Percentiles rank a stretch among this genome's conserved stretches.
phyloP scores from a whole-genome alignment of 2,888 invertebrate species.

The Syrphus vitripennis region DNA sequence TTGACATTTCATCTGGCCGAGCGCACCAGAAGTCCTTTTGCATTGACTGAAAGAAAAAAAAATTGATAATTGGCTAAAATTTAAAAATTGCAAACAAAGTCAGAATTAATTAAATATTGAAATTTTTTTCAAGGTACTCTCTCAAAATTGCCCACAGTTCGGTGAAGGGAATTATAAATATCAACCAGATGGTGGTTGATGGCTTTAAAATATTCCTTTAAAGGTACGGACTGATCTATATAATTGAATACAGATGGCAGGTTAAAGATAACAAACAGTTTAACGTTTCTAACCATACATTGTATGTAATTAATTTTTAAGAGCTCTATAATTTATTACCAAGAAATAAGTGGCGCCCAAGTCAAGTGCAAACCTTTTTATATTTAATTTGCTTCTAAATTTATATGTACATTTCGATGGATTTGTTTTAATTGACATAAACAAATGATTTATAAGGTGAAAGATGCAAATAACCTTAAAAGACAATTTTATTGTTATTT shows the following conservation, averaged over 20 bases:
- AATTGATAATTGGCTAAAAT: background rate
- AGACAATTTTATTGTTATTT: background rate
- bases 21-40: slow-evolving; percentile 84
- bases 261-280: background rate
- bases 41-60: slow-evolving; percentile 79
- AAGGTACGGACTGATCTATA: background rate
- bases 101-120: background rate
- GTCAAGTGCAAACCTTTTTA: background rate
- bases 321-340: background rate
- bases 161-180: background rate
- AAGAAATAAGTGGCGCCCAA: background rate
- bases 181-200: background rate
- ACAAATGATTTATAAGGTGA: background rate
- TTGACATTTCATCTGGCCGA: slow-evolving; percentile 80
- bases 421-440: background rate
- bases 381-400: background rate
- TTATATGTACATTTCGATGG: background rate
- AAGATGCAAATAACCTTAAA: background rate
- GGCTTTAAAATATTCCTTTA: background rate
- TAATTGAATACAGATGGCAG: background rate
- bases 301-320: background rate
- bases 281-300: background rate
- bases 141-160: background rate
- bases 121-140: background rate
- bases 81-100: background rate